Evolutionary conservation across 1,140 invertebrate genomes (phyloP).

Genomic region (Micrasema longulum): DNA sequence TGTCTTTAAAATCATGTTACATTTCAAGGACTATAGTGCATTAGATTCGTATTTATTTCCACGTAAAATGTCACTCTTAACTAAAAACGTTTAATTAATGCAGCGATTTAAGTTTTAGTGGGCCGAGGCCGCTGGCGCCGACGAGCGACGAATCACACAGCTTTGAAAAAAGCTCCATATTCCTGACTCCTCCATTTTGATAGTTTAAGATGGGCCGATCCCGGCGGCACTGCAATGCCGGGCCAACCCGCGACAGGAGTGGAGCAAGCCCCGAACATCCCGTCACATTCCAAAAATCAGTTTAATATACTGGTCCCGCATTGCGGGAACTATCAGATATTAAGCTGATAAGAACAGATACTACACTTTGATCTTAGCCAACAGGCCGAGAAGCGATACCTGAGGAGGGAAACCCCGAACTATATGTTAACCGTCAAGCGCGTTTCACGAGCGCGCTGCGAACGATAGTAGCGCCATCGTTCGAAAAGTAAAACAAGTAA

Average conservation of each 20-base stretch:
- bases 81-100: too few species aligned
- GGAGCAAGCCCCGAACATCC: slow-evolving; percentile 68
- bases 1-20: too few species aligned
- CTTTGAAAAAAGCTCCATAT: too few species aligned
- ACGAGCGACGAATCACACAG: too few species aligned
- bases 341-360: slow-evolving; percentile 75
- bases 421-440: background rate
- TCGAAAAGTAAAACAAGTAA: too few species aligned
- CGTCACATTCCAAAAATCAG: slow-evolving; percentile 71
- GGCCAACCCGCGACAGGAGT: slow-evolving; percentile 70
- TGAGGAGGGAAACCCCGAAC: background rate
- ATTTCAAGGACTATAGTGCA: too few species aligned
- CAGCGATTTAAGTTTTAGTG: too few species aligned
- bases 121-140: too few species aligned
- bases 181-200: too few species aligned
- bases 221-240: slow-evolving; percentile 70
- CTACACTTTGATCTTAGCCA: slow-evolving; percentile 67
- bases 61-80: too few species aligned
- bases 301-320: slow-evolving; percentile 70
- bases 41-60: too few species aligned
- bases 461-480: background rate
- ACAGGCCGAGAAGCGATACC: slow-evolving; percentile 65
- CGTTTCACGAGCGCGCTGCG: background rate
- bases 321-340: slow-evolving; percentile 72
- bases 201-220: slow-evolving; percentile 50